Evolutionary conservation across 1,140 invertebrate species (phyloP).

Genomic region (Schlechtendalia chinensis): DNA sequence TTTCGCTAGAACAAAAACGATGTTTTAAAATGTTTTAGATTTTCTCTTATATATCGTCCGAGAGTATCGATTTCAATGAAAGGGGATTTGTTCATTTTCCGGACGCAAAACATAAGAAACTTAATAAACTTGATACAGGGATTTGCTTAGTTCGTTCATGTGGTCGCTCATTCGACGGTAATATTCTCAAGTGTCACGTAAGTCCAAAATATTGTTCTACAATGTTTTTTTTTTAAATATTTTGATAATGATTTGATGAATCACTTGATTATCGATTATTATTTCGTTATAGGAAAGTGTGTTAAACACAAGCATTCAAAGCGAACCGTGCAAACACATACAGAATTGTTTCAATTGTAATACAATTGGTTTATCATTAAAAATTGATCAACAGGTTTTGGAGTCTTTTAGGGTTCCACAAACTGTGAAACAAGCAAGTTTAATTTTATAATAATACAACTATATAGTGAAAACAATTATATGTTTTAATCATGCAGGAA

Average conservation of each 20-base stretch:
- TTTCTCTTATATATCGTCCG: slow-evolving; percentile 37
- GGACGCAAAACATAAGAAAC: slow-evolving; percentile 1
- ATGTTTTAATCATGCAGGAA: slow-evolving; percentile 57
- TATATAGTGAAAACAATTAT: not conserved
- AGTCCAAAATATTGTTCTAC: slow-evolving; percentile 52
- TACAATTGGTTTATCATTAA: slow-evolving; percentile 65
- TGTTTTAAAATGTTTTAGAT: slow-evolving; percentile 9
- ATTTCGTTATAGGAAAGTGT: slow-evolving; percentile 55
- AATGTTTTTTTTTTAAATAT: not conserved
- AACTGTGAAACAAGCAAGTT: slow-evolving; percentile 64
- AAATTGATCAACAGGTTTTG: slow-evolving; percentile 67
- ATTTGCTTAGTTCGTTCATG: slow-evolving; percentile 27
- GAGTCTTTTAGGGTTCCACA: slow-evolving; percentile 65
- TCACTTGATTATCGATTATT: too few relatives aligned
- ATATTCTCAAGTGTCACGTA: slow-evolving; percentile 62
- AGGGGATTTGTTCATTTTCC: slow-evolving; percentile 41
- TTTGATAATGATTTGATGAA: too few relatives aligned
- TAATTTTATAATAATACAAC: not conserved
- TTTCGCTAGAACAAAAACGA: too few relatives aligned
- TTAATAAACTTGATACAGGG: slow-evolving; percentile 13
- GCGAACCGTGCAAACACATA: slow-evolving; percentile 66
- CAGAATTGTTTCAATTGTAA: slow-evolving; percentile 68
- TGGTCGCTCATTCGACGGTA: slow-evolving; percentile 15
- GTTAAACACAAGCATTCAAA: slow-evolving; percentile 55
- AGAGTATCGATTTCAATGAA: slow-evolving; percentile 17